A percentile compares a stretch with the other conserved stretches of the same genome.
Conservation (phyloP, 2,797 vertebrate species). For the Malurus splendens region DNA sequence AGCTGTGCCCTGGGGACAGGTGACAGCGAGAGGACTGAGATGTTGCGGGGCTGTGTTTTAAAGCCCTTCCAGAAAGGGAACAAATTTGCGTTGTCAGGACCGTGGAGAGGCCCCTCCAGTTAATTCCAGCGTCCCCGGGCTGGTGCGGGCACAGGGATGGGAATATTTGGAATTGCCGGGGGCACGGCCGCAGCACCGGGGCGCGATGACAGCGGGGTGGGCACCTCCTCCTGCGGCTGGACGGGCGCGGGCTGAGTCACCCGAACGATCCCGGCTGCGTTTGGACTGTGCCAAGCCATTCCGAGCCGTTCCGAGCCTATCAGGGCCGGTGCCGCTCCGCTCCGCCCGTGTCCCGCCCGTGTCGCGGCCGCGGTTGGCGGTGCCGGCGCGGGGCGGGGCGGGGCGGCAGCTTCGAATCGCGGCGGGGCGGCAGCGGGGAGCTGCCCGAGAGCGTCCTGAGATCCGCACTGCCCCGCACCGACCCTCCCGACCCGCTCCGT, state of each 20-base stretch:
- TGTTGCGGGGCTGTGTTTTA: background rate
- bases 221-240: background rate
- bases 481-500: background rate
- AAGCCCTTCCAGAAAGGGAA: background rate
- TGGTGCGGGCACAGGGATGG: background rate
- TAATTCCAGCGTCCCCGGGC: fast-evolving
- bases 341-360: background rate
- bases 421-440: background rate
- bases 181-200: background rate
- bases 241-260: background rate
- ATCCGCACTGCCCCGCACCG: background rate
- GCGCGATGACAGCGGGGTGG: background rate
- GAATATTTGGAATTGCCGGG: background rate
- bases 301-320: background rate
- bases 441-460: too few species aligned
- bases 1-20: background rate
- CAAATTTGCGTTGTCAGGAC: background rate
- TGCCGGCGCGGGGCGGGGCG: background rate
- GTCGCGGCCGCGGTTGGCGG: background rate
- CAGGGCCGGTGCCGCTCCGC: background rate
- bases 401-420: slow-evolving; percentile 49
- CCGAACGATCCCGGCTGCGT: background rate
- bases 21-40: background rate
- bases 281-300: too few species aligned
- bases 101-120: background rate